Percentiles rank a stretch among this genome's conserved stretches.
These are phyloP conservation scores for Hypena proboscidalis DNA, from an alignment of 2,888 invertebrate genomes.

Conservation along the genomic window DNA sequence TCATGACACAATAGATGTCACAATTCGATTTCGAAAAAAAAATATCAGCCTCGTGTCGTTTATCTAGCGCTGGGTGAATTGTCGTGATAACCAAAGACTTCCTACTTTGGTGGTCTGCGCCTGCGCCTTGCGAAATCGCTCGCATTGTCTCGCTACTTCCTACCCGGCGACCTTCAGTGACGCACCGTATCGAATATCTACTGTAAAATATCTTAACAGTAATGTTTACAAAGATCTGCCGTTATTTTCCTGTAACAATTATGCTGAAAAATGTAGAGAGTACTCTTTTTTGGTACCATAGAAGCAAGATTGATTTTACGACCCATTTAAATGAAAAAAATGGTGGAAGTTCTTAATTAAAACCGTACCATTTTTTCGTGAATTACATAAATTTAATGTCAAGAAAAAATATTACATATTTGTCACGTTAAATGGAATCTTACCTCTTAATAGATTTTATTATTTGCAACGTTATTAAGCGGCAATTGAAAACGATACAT, in stretches of 20 bases:
- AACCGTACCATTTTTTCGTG: too few relatives aligned
- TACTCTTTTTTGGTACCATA: too few relatives aligned
- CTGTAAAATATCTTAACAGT: constrained; percentile 17
- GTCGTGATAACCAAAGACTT: constrained; percentile 65
- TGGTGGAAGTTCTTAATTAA: too few relatives aligned
- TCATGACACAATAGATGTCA: constrained; percentile 6
- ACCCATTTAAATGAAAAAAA: too few relatives aligned
- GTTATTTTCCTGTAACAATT: too few relatives aligned
- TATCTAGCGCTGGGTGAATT: constrained; percentile 37
- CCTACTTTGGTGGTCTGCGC: constrained; percentile 60
- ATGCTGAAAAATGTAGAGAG: too few relatives aligned
- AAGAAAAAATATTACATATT: too few relatives aligned
- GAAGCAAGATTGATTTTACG: too few relatives aligned
- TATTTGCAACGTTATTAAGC: neutral
- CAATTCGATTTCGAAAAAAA: constrained; percentile 13
- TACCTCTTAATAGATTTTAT: neutral
- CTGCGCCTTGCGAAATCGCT: constrained; percentile 57
- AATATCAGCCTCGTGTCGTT: constrained; percentile 25
- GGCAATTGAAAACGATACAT: constrained; percentile 4
- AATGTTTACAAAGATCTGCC: neutral
- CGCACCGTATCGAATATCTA: constrained; percentile 34
- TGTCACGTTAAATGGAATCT: neutral
- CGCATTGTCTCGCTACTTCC: constrained; percentile 40
- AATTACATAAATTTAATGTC: too few relatives aligned
- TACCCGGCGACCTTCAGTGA: constrained; percentile 32